Evolutionary conservation across 2,797 vertebrate genomes (phyloP).

Genomic region (Octomys mimax): DNA sequence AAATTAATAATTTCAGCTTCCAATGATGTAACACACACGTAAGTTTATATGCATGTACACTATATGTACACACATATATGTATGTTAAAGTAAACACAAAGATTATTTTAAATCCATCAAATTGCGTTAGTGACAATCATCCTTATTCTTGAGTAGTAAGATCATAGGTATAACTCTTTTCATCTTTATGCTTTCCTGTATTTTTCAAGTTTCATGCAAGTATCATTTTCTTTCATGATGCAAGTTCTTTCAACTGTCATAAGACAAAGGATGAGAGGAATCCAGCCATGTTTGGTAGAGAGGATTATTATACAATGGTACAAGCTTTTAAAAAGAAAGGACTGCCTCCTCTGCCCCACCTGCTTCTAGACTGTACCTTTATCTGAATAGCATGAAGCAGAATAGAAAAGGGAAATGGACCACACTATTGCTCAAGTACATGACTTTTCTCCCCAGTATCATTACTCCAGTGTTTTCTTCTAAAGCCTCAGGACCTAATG

Average conservation of each 20-base stretch:
- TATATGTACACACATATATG: background rate
- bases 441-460: background rate
- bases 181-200: background rate
- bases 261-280: background rate
- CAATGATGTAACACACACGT: background rate
- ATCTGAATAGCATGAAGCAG: background rate
- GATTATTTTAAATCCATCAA: background rate
- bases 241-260: background rate
- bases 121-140: background rate
- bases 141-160: background rate
- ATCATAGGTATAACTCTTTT: background rate
- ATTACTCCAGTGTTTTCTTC: background rate
- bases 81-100: background rate
- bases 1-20: background rate
- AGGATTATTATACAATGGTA: background rate
- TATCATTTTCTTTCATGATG: background rate
- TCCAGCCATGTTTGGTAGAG: background rate
- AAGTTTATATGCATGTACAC: background rate
- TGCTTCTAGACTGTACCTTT: background rate
- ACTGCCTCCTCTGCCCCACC: background rate
- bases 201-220: background rate
- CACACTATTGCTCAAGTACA: background rate
- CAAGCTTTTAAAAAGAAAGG: background rate
- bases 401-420: background rate
- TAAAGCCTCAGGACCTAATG: background rate